phyloP scores from a whole-genome alignment of 1,140 invertebrate genomes.

The Drosophila ercepeae region DNA sequence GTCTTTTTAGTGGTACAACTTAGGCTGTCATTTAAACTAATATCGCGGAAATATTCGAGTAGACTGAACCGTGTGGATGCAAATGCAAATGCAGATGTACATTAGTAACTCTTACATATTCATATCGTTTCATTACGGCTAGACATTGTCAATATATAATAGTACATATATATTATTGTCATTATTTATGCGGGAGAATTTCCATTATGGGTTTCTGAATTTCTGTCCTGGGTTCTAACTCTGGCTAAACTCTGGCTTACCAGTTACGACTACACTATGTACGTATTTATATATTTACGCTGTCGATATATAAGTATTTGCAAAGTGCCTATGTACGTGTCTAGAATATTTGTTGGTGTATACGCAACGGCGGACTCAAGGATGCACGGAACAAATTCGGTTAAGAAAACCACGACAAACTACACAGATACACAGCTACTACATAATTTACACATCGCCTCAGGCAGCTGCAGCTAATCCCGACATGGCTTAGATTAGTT shows the following conservation, averaged over 20 bases:
- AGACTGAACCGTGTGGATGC: constrained; percentile 23
- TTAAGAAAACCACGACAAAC: constrained; percentile 43
- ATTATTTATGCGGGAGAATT: constrained; percentile 79
- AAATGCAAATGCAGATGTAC: constrained; percentile 33
- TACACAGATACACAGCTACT: constrained; percentile 53
- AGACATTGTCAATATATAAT: constrained; percentile 64
- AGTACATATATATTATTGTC: constrained; percentile 79
- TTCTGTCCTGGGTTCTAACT: constrained; percentile 46
- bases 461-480: constrained; percentile 5
- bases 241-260: constrained; percentile 62
- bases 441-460: constrained; percentile 65
- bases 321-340: constrained; percentile 38
- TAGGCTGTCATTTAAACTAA: constrained; percentile 61
- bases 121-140: constrained; percentile 50
- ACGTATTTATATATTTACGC: constrained; percentile 27
- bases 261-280: constrained; percentile 63
- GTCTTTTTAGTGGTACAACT: constrained; percentile 69
- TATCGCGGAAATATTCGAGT: constrained; percentile 63
- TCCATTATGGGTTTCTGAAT: constrained; percentile 68
- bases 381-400: constrained; percentile 58
- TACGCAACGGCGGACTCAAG: constrained; percentile 49
- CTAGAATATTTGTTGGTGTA: constrained; percentile 26
- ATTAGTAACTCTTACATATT: constrained; percentile 62
- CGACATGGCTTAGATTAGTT: constrained; percentile 86
- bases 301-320: constrained; percentile 46